Evolutionary conservation across 2,888 invertebrate species (phyloP).

Genomic region (Cerceris rybyensis): DNA sequence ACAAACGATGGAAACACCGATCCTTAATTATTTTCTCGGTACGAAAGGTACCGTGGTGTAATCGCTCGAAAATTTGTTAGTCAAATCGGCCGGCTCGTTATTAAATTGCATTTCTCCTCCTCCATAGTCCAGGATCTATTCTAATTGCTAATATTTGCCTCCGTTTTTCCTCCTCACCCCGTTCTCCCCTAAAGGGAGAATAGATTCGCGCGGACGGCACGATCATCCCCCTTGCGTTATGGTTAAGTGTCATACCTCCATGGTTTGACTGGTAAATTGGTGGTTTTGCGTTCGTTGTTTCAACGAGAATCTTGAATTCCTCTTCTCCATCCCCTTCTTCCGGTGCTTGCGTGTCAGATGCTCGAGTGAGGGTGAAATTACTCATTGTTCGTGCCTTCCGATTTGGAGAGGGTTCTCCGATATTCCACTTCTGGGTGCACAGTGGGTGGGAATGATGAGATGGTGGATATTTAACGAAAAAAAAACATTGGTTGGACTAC

Average conservation of each 20-base stretch:
- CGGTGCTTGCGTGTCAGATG: conserved; percentile 18
- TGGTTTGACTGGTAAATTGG: conserved; percentile 47
- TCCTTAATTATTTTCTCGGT: conserved; percentile 59
- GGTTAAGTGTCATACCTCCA: conserved; percentile 39
- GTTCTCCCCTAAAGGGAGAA: conserved; percentile 28
- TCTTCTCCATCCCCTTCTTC: neutral
- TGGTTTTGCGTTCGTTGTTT: conserved; percentile 51
- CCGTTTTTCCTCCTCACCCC: conserved; percentile 17
- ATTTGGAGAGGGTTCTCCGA: neutral
- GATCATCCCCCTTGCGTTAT: conserved; percentile 54
- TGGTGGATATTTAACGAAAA: too few relatives aligned
- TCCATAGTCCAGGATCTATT: neutral
- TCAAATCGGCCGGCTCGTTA: conserved; percentile 52
- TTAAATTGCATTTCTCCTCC: conserved; percentile 44
- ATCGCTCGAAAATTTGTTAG: conserved; percentile 57
- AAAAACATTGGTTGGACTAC: too few relatives aligned
- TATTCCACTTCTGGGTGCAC: neutral
- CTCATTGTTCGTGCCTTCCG: conserved; percentile 23
- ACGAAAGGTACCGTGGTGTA: conserved; percentile 26
- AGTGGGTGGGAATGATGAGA: too few relatives aligned
- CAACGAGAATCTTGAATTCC: conserved; percentile 35
- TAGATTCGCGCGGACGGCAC: conserved; percentile 15
- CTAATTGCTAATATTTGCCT: conserved; percentile 56
- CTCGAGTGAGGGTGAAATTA: conserved; percentile 35
- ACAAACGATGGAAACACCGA: conserved; percentile 24